These are phyloP conservation scores for Oncorhynchus masou DNA, from an alignment of 2,113 vertebrate genomes.

Conservation along the genomic window DNA sequence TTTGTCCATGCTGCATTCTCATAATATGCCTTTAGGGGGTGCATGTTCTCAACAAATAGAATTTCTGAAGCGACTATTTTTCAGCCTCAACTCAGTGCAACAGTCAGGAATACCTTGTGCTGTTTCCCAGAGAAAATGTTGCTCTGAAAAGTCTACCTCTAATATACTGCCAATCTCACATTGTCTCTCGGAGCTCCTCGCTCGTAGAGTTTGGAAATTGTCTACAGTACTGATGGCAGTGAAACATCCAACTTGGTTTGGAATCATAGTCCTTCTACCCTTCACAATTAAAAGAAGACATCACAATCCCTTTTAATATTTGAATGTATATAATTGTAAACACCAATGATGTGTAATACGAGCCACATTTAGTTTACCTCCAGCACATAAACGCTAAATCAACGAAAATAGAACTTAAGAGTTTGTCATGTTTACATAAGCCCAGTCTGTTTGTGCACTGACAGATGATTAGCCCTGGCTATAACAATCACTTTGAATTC, in stretches of 20 bases:
- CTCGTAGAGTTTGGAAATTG: neutral
- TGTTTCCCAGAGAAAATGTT: neutral
- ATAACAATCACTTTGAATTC: constrained; percentile 1
- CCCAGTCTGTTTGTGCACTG: constrained; percentile 55
- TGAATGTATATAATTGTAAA: constrained; percentile 17
- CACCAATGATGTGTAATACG: constrained; percentile 22
- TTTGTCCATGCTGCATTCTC: constrained; percentile 24
- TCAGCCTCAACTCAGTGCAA: neutral
- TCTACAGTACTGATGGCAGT: neutral
- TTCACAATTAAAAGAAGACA: neutral
- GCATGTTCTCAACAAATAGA: constrained; percentile 12
- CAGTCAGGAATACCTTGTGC: neutral
- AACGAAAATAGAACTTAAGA: constrained; percentile 24
- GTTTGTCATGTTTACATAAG: constrained; percentile 62
- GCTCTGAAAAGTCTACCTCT: neutral
- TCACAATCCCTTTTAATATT: neutral
- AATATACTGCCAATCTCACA: neutral
- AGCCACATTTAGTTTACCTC: neutral
- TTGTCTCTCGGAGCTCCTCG: neutral
- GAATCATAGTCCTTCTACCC: neutral
- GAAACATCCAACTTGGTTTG: neutral
- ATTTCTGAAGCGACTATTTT: neutral
- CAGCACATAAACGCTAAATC: constrained; percentile 27
- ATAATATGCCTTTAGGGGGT: constrained; percentile 37
- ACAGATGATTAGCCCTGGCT: constrained; percentile 20